Base-by-base conservation (phyloP, 1,140 invertebrate genomes). In the Trichonephila inaurata region DNA sequence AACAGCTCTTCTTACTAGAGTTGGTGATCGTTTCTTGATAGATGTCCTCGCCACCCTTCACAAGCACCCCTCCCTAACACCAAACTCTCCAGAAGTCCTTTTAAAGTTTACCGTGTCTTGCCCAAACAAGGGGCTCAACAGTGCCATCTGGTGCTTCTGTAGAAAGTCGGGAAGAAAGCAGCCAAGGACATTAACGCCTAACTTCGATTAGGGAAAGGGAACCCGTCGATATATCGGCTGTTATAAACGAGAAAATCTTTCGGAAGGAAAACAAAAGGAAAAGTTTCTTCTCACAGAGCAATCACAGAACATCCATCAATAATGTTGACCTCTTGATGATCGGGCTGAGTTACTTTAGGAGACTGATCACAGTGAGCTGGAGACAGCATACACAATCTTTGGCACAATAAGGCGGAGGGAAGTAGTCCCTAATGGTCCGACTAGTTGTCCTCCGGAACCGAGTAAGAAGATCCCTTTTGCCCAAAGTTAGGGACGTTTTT, bases 281-380 rank as follows among this genome's bases (percentile, higher is more conserved):
- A 89, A 69, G 21, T 44, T 83, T 89, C 40, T 61, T 61, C 33
- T 89, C 62, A 24, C 28, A 8, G 33, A 64, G 87, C 82, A 83
- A 66, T 89, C 87, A 44, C 19, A 33, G 40, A 69, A 89, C 87
- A 89, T 89, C 87, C 87, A 89, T 89, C 87, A 89, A 89, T 69
- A 89, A 66, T 69, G 85, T 40, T 64, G 85, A 87, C 85, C 85
- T 51, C 61, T 62, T 89, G 87, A 89, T 89, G 87, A 89, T 89
- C 85, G 28, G 82, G 19, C 82, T 19, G 51, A 83, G 82, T 83
- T 58, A 83, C 82, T 83, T 51, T 58, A 51, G 21, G 82, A 58
- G 82, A 51, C 82, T 60, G 82, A 83, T 83, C 82, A 83, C 82
- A 7, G 82, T 14, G 82, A 51, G 82, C 21, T 60, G 44, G 44